Base-by-base conservation (phyloP, 2,113 vertebrate genomes). In the Thunnus thynnus region DNA sequence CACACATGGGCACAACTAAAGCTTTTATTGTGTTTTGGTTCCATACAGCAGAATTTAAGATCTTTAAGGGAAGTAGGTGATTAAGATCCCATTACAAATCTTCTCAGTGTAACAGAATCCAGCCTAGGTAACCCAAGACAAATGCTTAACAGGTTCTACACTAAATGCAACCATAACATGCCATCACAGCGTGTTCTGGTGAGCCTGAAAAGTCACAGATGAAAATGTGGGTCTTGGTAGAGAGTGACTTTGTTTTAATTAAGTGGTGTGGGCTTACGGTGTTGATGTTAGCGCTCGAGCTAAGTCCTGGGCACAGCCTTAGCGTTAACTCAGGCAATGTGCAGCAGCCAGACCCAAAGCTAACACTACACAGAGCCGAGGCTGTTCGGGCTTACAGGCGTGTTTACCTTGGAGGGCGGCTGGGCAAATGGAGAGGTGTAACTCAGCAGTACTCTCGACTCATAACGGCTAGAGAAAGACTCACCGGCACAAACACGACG, bases 311-410 rank as follows among this genome's bases (percentile, higher is more conserved):
- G 86, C 66, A 50, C 74, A 87, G 85, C 75, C 76, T 88, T 83
- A 83, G 69, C 44, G 25, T 73, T 84, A 93, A 91, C 60, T 72
- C 58, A 64, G 84, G 81, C 78, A 90, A 78, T 84, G 90, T 89
- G 86, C 77, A 22, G 48, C 69, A 83, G 76, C 25, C 68, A 32
- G 61, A 72, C 55, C 78, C 71, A 91, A 85, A 90, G 85, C 89
- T 66, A 90, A 92, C 85, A 86, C 52, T 60, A 87, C 72, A 78
- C 78, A 83, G 80, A 81, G 70, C 82, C 50, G 64, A 87, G 79
- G 89, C 85, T 90, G 84, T 76, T n/a, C 46, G 75, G 85, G 82
- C 76, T 90, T 79, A 86, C 3, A 20, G 70, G 5, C 17, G 10
- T 87, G 88, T 90, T 89, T 91, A 87, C 71, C 74, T 82, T 85